These are phyloP conservation scores for Drosophila ezoana DNA, from an alignment of 2,888 invertebrate species.

Conservation along the genomic window DNA sequence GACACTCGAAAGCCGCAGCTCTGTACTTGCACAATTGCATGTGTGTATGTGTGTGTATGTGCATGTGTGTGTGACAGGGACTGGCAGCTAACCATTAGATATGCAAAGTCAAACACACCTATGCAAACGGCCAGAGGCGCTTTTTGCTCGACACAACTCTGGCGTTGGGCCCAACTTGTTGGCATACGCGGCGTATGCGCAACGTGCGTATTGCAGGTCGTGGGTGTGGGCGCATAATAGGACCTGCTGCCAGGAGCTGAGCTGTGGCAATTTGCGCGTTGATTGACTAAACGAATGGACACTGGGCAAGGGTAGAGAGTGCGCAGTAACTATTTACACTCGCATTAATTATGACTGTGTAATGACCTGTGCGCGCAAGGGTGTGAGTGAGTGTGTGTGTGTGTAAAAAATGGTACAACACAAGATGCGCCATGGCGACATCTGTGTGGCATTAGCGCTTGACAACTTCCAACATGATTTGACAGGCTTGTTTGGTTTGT, in stretches of 20 bases:
- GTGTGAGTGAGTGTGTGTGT: slow-evolving; percentile 12
- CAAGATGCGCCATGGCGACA: slow-evolving; percentile 21
- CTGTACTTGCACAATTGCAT: slow-evolving; percentile 11
- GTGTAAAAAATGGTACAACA: slow-evolving; percentile 26
- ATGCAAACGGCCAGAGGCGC: slow-evolving; percentile 37
- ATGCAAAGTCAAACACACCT: slow-evolving; percentile 71
- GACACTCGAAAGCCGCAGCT: slow-evolving; percentile 27
- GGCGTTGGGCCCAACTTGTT: slow-evolving; percentile 37
- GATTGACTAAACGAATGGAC: slow-evolving; percentile 59
- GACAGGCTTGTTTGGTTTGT: slow-evolving; percentile 24
- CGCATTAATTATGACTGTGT: slow-evolving; percentile 55
- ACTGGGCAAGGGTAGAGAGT: slow-evolving; percentile 5
- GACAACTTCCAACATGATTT: slow-evolving; percentile 52
- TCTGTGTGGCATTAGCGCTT: slow-evolving; percentile 36
- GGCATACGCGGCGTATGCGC: slow-evolving; percentile 57
- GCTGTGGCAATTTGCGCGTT: slow-evolving; percentile 53
- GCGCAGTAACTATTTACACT: slow-evolving; percentile 56
- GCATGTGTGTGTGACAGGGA: slow-evolving; percentile 17
- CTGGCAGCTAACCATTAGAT: slow-evolving; percentile 53
- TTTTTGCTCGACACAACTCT: slow-evolving; percentile 13
- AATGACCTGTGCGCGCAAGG: neutral
- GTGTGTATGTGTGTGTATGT: neutral
- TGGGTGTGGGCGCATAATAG: neutral
- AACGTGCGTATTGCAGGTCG: slow-evolving; percentile 21
- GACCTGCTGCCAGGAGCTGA: neutral